Conservation (phyloP, 2,797 vertebrate species). For the Apodemus agrarius region DNA sequence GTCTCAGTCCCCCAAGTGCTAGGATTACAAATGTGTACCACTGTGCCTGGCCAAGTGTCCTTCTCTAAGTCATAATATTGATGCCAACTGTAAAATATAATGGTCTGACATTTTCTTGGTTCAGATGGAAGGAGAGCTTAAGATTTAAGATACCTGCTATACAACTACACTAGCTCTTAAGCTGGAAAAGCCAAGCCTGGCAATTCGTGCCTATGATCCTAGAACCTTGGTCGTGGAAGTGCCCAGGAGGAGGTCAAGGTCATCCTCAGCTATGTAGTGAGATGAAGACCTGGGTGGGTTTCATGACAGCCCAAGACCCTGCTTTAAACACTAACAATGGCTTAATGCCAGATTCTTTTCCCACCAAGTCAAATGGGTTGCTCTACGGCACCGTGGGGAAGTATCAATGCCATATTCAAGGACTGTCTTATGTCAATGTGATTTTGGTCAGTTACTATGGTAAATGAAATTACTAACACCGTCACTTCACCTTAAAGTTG, state of each 20-base stretch:
- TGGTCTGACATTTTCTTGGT: slow-evolving; percentile 67
- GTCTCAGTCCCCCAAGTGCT: neutral
- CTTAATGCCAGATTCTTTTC: slow-evolving; percentile 82
- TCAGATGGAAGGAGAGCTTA: slow-evolving; percentile 55
- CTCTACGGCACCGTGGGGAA: slow-evolving; percentile 71
- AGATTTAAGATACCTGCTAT: slow-evolving; percentile 61
- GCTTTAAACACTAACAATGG: slow-evolving; percentile 24
- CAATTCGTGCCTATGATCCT: neutral
- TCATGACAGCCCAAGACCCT: neutral
- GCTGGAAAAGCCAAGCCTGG: neutral
- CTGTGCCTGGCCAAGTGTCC: neutral
- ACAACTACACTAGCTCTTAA: slow-evolving; percentile 56
- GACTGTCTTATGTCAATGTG: slow-evolving; percentile 57
- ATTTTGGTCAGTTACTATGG: slow-evolving; percentile 68
- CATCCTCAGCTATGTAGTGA: neutral
- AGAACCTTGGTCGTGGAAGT: neutral
- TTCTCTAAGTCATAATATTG: slow-evolving; percentile 60
- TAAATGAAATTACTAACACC: neutral
- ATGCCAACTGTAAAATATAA: slow-evolving; percentile 58
- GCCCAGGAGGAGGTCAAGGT: neutral
- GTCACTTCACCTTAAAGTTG: neutral
- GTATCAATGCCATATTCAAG: slow-evolving; percentile 71
- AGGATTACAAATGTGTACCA: neutral
- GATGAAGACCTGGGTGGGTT: neutral
- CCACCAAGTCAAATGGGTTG: slow-evolving; percentile 74